Percentiles rank a stretch among this genome's conserved stretches.
phyloP scores from a whole-genome alignment of 2,113 vertebrate genomes.

The Varanus komodoensis region DNA sequence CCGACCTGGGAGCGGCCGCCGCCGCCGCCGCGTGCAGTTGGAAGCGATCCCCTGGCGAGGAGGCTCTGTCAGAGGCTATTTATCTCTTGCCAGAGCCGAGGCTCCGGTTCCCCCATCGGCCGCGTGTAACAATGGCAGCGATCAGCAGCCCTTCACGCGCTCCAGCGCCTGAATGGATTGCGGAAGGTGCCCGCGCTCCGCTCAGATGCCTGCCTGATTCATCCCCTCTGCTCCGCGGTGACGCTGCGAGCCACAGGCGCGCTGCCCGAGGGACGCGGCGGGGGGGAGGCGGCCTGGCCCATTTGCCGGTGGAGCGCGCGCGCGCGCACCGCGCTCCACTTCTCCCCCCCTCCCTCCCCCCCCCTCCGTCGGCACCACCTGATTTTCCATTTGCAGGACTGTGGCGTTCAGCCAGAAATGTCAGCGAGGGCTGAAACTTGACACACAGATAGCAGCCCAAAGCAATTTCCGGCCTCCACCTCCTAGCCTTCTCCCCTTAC shows the following conservation, averaged over 20 bases:
- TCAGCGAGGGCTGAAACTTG: slow-evolving; percentile 74
- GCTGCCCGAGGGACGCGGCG: slow-evolving; percentile 1
- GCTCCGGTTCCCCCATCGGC: slow-evolving; percentile 77
- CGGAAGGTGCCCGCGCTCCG: slow-evolving; percentile 78
- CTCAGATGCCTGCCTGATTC: slow-evolving; percentile 71
- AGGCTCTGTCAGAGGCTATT: slow-evolving; percentile 81
- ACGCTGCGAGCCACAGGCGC: slow-evolving; percentile 47
- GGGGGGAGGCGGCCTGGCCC: neutral
- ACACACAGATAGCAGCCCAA: slow-evolving; percentile 63
- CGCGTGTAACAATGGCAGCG: slow-evolving; percentile 83
- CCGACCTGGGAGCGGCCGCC: slow-evolving; percentile 78
- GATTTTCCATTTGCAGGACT: slow-evolving; percentile 60
- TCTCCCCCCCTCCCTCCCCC: slow-evolving; percentile 14
- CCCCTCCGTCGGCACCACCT: neutral
- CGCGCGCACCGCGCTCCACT: neutral
- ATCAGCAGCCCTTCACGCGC: slow-evolving; percentile 80
- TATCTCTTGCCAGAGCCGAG: slow-evolving; percentile 77
- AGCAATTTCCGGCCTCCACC: slow-evolving; percentile 36
- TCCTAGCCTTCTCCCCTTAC: slow-evolving; percentile 34
- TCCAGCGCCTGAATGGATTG: slow-evolving; percentile 79
- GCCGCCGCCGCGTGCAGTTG: slow-evolving; percentile 71
- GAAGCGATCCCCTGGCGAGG: slow-evolving; percentile 73
- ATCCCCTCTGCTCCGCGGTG: slow-evolving; percentile 56
- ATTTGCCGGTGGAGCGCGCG: neutral
- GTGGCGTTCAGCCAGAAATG: slow-evolving; percentile 71